phyloP scores from a whole-genome alignment of 30 jellyfish, hydroid and myxozoan species.

The Hydractinia symbiolongicarpus region DNA sequence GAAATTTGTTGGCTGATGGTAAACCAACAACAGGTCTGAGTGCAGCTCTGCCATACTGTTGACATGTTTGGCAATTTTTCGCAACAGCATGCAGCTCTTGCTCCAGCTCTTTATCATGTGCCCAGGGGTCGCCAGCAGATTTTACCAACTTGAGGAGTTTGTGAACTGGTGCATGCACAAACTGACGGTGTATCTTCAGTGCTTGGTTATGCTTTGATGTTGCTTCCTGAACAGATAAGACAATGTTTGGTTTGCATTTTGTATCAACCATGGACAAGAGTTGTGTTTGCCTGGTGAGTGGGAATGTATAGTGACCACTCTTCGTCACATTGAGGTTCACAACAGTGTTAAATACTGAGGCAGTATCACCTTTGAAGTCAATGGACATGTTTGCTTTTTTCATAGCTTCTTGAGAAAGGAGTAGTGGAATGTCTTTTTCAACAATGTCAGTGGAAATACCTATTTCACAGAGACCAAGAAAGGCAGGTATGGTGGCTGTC shows the following conservation, averaged over 20 bases:
- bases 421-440: slow-evolving; percentile 15
- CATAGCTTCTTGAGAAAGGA: slow-evolving; percentile 10
- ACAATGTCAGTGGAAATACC: slow-evolving; percentile 10
- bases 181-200: slow-evolving; percentile 17
- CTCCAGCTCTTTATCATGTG: not conserved
- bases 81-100: not conserved
- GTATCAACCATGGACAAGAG: too few relatives aligned
- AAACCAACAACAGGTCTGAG: too few relatives aligned
- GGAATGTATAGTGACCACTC: too few relatives aligned
- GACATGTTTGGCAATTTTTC: not conserved
- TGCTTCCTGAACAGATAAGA: too few relatives aligned
- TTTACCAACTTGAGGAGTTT: slow-evolving; percentile 2
- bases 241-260: too few relatives aligned
- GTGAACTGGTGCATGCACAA: slow-evolving; percentile 22
- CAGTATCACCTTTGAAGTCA: slow-evolving; percentile 16
- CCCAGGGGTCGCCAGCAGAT: slow-evolving; percentile 10
- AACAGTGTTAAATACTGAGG: not conserved
- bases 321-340: too few relatives aligned
- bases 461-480: not conserved
- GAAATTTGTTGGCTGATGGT: not conserved
- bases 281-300: not conserved
- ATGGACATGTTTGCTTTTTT: slow-evolving; percentile 7
- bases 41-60: too few relatives aligned
- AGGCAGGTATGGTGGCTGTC: not conserved
- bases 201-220: too few relatives aligned